Conservation (phyloP, 2,113 vertebrate genomes). For the Rafetus swinhoei region DNA sequence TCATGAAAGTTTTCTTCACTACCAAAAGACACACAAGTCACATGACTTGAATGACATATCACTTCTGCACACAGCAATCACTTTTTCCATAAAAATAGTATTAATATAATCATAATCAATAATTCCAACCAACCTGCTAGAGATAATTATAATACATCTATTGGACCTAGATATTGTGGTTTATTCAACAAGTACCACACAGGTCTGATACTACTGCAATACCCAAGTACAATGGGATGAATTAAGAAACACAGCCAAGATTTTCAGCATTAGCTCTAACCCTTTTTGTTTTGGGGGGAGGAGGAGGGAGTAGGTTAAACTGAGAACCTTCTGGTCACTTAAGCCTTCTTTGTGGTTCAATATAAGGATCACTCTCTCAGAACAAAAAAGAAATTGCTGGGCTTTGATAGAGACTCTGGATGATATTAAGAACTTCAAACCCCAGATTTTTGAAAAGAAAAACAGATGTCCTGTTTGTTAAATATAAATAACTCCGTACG, state of each 20-base stretch:
- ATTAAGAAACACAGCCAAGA: background rate
- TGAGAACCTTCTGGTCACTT: constrained; percentile 68
- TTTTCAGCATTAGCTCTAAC: background rate
- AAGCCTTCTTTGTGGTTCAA: constrained; percentile 63
- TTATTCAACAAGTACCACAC: background rate
- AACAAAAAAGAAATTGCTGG: constrained; percentile 76
- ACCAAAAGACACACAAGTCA: fast-evolving
- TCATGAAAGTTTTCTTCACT: background rate
- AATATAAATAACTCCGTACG: constrained; percentile 79
- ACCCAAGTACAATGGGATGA: background rate
- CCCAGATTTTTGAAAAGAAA: constrained; percentile 82
- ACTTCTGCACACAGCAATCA: background rate
- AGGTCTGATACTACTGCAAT: background rate
- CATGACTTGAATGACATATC: background rate
- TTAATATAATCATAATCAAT: fast-evolving
- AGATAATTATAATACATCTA: background rate
- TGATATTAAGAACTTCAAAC: constrained; percentile 88
- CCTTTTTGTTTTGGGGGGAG: background rate
- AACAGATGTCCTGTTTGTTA: constrained; percentile 86
- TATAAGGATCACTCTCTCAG: constrained; percentile 59
- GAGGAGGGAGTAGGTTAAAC: background rate
- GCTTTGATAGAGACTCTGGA: constrained; percentile 84
- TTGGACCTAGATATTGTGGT: background rate
- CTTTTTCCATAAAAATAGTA: background rate
- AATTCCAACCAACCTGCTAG: background rate